phyloP scores from a whole-genome alignment of 2,797 vertebrate genomes.

The Mus spretus region DNA sequence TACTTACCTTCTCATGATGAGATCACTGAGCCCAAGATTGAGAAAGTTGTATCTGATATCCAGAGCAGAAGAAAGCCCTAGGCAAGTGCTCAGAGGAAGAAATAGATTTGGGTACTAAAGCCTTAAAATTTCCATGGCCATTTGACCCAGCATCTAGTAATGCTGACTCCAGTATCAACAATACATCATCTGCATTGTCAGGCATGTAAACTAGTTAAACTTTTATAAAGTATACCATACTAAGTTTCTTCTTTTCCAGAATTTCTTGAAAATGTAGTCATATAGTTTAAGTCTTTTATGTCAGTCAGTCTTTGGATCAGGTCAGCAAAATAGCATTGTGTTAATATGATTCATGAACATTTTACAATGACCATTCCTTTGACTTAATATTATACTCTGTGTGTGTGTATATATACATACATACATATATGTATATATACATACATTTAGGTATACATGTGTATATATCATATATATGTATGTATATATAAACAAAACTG shows the following conservation, averaged over 20 bases:
- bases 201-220: not conserved
- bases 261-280: conserved; percentile 38
- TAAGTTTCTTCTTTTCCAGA: conserved; percentile 33
- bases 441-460: not conserved
- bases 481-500: not conserved
- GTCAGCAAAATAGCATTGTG: not conserved
- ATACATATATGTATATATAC: not conserved
- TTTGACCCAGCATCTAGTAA: not conserved
- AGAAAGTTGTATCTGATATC: not conserved
- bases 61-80: not conserved
- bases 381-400: not conserved
- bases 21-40: not conserved
- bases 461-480: not conserved
- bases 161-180: not conserved
- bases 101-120: not conserved
- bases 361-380: conserved; percentile 17
- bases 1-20: not conserved
- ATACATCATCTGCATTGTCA: not conserved
- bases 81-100: not conserved
- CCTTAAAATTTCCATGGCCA: not conserved
- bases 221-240: not conserved
- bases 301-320: conserved; percentile 18
- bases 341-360: not conserved
- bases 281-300: not conserved
- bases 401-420: not conserved